Evolutionary conservation across 2,888 invertebrate species (phyloP), one percentile per base, ranked within the genome.

Genomic region (Rotaria magnacalcarata): DNA sequence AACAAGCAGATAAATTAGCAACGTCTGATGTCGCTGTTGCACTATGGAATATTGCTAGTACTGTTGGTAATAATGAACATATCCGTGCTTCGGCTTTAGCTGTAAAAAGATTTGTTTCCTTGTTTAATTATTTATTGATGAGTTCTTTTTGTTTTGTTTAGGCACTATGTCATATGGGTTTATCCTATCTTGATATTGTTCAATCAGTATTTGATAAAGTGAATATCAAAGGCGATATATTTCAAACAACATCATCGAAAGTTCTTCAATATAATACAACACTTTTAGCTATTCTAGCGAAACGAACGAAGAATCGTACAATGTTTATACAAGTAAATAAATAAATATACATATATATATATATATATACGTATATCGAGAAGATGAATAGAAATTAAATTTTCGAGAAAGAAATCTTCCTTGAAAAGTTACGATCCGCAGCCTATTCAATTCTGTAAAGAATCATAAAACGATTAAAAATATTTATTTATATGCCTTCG

Each of bases 1-100:
- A 80, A 80, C 80, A 80, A 47, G 43, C 80, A n/a, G 80, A 80
- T 47, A 80, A 80, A 80, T 80, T 80, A 3, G 80, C 80, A 47
- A 80, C 80, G n/a, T 8, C 47, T 47, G 80, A 80, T 24, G 14
- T 47, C 1, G 80, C 80, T n/a, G 19, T 80, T 14, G 24, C 80
- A 24, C 47, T 80, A 1, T 80, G 80, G 80, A 80, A 43, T n/a
- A 80, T 80, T 47, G 24, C 43, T 14, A 80, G 47, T 47, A 47
- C 47, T 11, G 47, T 80, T 80, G 80, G 47, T 5, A 80, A 80
- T 47, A 80, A 80, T 80, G 80, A 80, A 80, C 47, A 80, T 80
- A 4, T 80, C n/a, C 80, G 80, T 47, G 43, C 80, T 10, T 80
- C 47, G 11, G 80, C 80, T 41, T n/a, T 80, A n/a, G 47, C 80